Evolutionary conservation across 1,140 invertebrate species (phyloP), one percentile per base, ranked within the genome.

Genomic region (Drosophila lacteicornis): DNA sequence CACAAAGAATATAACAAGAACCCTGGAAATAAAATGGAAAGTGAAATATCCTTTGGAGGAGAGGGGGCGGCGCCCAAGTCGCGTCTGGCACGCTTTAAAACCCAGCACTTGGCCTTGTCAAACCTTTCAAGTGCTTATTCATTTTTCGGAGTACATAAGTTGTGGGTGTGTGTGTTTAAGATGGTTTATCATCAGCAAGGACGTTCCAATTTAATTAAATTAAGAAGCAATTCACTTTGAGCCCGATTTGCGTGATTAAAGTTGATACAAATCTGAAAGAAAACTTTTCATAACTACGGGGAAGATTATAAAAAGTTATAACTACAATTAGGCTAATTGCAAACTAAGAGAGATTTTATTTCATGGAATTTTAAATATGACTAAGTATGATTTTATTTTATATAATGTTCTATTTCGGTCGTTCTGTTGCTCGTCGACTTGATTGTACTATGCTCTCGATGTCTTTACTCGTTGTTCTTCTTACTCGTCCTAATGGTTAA

Each of bases 201-300:
- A 17, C n/a, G 13, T 66, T 74, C 75, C 59, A 79, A 79, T 59
- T 70, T 69, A 75, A 81, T 78, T 78, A 65, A 69, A 78, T 86
- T 80, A 86, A 70, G 67, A 43, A 51, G 9, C 47, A 55, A 45
- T 66, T 40, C 17, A 30, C 46, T 53, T 51, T 22, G 7, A 8
- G 30, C 1, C 9, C 19, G 13, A 49, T 22, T 49, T 67, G 36
- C 25, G 27, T 40, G 65, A 40, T 43, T 51, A 36, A 22, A 62
- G 4, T 43, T 12, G 38, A 51, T 67, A 42, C 11, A 36, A 22
- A 51, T 68, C 58, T 63, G 4, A 25, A 40, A 57, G 36, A 2
- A 15, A 40, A 22, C 2, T 17, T 8, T n/a, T 43, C 2, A n/a
- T 30, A 40, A 27, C n/a, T 56, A 0, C n/a, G 36, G 4, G 6